phyloP scores from a whole-genome alignment of 2,797 vertebrate species.

The Odontamblyopus rebecca region DNA sequence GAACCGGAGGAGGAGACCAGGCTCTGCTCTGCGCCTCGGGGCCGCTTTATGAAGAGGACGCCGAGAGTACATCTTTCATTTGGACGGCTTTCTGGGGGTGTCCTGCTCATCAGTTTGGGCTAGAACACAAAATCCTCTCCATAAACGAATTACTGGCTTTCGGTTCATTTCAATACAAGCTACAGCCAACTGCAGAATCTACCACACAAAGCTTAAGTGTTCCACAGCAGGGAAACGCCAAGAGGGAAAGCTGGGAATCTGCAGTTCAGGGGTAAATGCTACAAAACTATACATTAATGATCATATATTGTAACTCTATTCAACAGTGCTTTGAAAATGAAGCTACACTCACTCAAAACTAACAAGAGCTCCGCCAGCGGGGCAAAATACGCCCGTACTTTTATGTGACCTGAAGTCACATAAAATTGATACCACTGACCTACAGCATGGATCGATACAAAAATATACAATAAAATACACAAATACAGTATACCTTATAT shows the following conservation, averaged over 20 bases:
- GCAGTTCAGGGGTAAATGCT: not conserved
- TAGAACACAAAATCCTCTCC: constrained; percentile 25
- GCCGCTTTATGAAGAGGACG: constrained; percentile 36
- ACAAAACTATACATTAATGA: not conserved
- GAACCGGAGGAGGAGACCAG: constrained; percentile 29
- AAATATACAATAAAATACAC: too few relatives aligned
- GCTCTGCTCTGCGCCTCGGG: constrained; percentile 39
- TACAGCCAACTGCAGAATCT: not conserved
- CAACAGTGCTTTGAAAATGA: not conserved
- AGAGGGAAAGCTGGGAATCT: not conserved
- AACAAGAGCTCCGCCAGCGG: too few relatives aligned
- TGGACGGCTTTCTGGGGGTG: constrained; percentile 41
- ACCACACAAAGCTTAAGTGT: not conserved
- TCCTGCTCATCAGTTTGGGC: constrained; percentile 31
- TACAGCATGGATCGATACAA: too few relatives aligned
- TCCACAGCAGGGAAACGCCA: not conserved
- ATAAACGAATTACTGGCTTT: constrained; percentile 12
- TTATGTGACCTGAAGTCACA: too few relatives aligned
- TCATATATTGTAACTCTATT: not conserved
- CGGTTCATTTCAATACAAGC: constrained; percentile 22
- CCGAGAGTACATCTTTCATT: constrained; percentile 54
- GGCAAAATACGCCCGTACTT: too few relatives aligned
- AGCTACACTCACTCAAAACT: not conserved
- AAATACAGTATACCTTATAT: too few relatives aligned
- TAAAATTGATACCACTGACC: too few relatives aligned